Evolutionary conservation across 2,888 invertebrate genomes (phyloP).

Genomic region (Scrobipalpa costella): DNA sequence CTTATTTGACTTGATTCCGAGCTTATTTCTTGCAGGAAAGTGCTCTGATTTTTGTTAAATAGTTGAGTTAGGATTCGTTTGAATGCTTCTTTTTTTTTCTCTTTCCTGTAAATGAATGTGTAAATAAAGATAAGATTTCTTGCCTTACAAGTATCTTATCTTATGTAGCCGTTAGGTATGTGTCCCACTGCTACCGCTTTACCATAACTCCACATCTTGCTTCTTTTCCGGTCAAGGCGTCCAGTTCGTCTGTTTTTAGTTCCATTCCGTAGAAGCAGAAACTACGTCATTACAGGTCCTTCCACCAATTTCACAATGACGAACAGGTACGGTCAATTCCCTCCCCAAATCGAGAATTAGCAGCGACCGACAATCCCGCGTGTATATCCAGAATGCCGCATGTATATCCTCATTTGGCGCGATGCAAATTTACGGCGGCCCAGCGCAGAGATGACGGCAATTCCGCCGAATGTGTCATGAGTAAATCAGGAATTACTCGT

Average conservation of each 20-base stretch:
- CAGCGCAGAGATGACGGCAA: constrained; percentile 37
- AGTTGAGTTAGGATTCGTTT: too few relatives aligned
- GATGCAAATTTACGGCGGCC: constrained; percentile 6
- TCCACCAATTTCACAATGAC: neutral
- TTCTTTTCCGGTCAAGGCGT: too few relatives aligned
- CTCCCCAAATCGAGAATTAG: neutral
- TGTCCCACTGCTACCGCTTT: too few relatives aligned
- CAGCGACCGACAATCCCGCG: neutral
- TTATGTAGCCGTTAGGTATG: neutral
- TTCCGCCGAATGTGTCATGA: constrained; percentile 47
- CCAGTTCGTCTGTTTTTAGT: too few relatives aligned
- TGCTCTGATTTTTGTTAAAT: neutral
- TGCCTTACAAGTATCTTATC: neutral
- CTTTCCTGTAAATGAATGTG: too few relatives aligned
- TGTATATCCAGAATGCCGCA: neutral
- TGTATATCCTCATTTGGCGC: constrained; percentile 6
- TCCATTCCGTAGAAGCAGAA: too few relatives aligned
- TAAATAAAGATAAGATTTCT: neutral
- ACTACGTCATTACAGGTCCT: too few relatives aligned
- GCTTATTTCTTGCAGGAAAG: neutral
- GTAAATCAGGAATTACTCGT: constrained; percentile 49
- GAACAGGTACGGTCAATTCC: neutral
- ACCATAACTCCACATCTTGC: too few relatives aligned
- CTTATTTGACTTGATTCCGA: constrained; percentile 22
- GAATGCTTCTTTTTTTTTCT: too few relatives aligned